phyloP scores from a whole-genome alignment of 2,888 invertebrate genomes.

The Habroteleia sp. region DNA sequence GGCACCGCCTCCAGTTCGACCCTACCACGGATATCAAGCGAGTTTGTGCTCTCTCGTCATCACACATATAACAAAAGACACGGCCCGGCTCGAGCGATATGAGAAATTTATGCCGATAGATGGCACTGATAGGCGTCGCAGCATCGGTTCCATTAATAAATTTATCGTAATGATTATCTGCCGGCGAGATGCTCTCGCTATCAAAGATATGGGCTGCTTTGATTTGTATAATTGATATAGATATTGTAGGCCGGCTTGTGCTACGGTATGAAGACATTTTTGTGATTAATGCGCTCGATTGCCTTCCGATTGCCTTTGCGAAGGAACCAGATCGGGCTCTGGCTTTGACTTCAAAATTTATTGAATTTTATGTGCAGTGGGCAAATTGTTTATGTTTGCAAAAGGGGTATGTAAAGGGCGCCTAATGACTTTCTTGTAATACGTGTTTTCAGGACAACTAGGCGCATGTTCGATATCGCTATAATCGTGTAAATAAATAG shows the following conservation, averaged over 20 bases:
- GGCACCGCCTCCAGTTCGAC: constrained; percentile 79
- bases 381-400: too few relatives aligned
- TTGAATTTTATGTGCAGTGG: too few relatives aligned
- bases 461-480: too few relatives aligned
- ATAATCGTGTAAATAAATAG: too few relatives aligned
- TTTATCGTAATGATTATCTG: constrained; percentile 42
- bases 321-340: too few relatives aligned
- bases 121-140: constrained; percentile 13
- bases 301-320: too few relatives aligned
- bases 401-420: too few relatives aligned
- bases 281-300: too few relatives aligned
- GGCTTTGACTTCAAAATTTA: too few relatives aligned
- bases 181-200: constrained; percentile 8
- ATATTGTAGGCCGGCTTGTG: constrained; percentile 3
- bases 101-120: constrained; percentile 27
- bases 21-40: constrained; percentile 65
- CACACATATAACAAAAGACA: constrained; percentile 59
- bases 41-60: constrained; percentile 59
- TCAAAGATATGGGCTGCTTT: constrained; percentile 9
- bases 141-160: constrained; percentile 35
- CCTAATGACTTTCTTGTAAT: too few relatives aligned
- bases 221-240: constrained; percentile 37
- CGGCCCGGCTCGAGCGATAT: constrained; percentile 8
- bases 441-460: too few relatives aligned
- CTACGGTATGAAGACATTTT: constrained; percentile 16